Base-by-base conservation (phyloP, 2,113 vertebrate species). In the Daboia siamensis region DNA sequence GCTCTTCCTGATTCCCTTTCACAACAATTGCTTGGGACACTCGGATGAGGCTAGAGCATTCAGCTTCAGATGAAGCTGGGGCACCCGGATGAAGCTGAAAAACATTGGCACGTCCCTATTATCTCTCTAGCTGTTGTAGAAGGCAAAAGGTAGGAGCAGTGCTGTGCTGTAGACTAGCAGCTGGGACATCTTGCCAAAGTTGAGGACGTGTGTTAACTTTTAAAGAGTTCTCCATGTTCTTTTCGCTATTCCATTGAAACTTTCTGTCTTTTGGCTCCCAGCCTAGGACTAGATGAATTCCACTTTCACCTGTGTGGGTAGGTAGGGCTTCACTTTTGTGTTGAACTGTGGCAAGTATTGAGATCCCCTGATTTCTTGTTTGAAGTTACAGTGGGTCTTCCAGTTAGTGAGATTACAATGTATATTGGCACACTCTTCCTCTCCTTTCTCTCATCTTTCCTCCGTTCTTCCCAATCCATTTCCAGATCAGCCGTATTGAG, bases 401-500 rank as follows among this genome's bases (percentile, higher is more conserved):
- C 55, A 80, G 33, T 80, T 44, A 44, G 44, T 21, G 33, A 44
- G 74, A 44, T 44, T 21, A 80, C 74, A 80, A 44, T 89, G 3
- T 89, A 5, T 24, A 24, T 64, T 26, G 55, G 39, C 55, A 21
- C 20, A 48, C 90, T 85, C n/a, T 52, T 13, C 56, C 88, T 89
- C 12, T 94, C 46, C 26, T 44, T 87, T 2, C 91, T 23, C 39
- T 26, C 55, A 39, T 1, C 54, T 21, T 9, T 55, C 51, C n/a
- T 56, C 54, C 56, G 2, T 54, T 89, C 5, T 88, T 57, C 59
- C 8, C 89, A 64, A 2, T 1, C 1, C 0, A 5, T 0, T 29
- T 94, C 86, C 95, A 99, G 99, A 99, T 99, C 94, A 99, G 99
- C 96, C 99, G 99, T 92, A 99, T 99, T 7, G 99, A 99, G 97